These are phyloP conservation scores for Apomyelois bistriatella DNA, from an alignment of 2,888 invertebrate species.

Conservation along the genomic window DNA sequence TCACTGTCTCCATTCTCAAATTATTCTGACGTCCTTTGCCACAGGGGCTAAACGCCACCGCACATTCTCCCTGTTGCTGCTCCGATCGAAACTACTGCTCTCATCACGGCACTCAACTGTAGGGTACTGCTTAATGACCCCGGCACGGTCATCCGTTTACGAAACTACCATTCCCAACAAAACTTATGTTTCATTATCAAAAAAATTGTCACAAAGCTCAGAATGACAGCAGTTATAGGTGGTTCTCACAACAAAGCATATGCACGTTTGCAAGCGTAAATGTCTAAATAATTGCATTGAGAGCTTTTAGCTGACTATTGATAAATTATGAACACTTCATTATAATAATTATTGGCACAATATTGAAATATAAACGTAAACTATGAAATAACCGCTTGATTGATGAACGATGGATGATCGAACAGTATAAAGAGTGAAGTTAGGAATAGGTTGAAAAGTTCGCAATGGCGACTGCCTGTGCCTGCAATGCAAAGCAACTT, in stretches of 20 bases:
- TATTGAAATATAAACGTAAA: slow-evolving; percentile 55
- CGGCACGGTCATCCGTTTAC: slow-evolving; percentile 34
- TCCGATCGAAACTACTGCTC: slow-evolving; percentile 58
- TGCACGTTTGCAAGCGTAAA: slow-evolving; percentile 70
- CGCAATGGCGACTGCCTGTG: slow-evolving; percentile 45
- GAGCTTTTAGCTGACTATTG: slow-evolving; percentile 38
- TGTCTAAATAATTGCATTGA: slow-evolving; percentile 42
- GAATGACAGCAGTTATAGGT: slow-evolving; percentile 78
- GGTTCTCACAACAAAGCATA: slow-evolving; percentile 80
- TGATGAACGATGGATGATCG: slow-evolving; percentile 73
- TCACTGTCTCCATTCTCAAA: slow-evolving; percentile 82
- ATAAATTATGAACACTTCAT: slow-evolving; percentile 45
- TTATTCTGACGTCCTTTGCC: slow-evolving; percentile 62
- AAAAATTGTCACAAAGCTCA: slow-evolving; percentile 43
- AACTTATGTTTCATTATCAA: slow-evolving; percentile 73
- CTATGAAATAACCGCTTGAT: slow-evolving; percentile 71
- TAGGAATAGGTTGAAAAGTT: slow-evolving; percentile 43
- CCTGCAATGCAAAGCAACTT: slow-evolving; percentile 14
- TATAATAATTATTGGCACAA: slow-evolving; percentile 59
- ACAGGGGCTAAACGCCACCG: slow-evolving; percentile 69
- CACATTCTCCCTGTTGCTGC: slow-evolving; percentile 68
- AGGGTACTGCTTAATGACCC: slow-evolving; percentile 34
- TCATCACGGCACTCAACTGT: slow-evolving; percentile 69
- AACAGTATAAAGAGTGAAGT: slow-evolving; percentile 68
- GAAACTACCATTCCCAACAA: slow-evolving; percentile 48